Base-by-base conservation (phyloP, 2,797 vertebrate genomes). In the Catostomus latipinnis region DNA sequence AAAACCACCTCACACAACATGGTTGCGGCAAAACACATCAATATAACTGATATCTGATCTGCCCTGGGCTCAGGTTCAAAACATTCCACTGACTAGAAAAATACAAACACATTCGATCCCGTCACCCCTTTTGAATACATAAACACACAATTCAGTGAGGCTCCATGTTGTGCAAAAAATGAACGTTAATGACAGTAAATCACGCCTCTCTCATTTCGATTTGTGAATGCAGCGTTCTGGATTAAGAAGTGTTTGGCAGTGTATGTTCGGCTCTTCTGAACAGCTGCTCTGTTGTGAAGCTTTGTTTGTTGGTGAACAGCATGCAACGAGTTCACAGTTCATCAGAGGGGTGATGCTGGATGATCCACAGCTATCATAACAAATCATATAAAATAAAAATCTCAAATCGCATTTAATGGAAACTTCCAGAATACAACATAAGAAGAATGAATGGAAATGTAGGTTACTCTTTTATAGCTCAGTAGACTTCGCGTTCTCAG, bases 51-150 rank as follows among this genome's bases (percentile, higher is more conserved):
- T 63, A 87, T 57, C 61, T 74, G 81, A 87, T 82, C 81, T 67
- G 61, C 81, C 53, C 60, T 71, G 80, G 73, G 74, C 71, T 52
- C 62, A 16, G 69, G 16, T 70, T 77, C 67, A 76, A 46, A 71
- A 71, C 70, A 77, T 57, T 79, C 50, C 45, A 45, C 67, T 71
- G 63, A 77, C 65, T 76, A 46, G 12, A 85, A 81, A 82, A 84
- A 85, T 82, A 87, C 88, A 88, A 84, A 82, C 84, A 88, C 86
- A 78, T 88, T 84, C 87, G 50, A 85, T 89, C 91, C 85, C 83
- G 70, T 16, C 57, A 61, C 74, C 74, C 45, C 22, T 12, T 68
- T 8, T 52, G 6, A 67, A 74, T 13, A 68, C 43, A 65, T n/a
- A 45, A 43, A 66, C 53, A 48, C 43, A 70, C 13, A 67, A 62